A percentile compares a stretch with the other conserved stretches of the same genome.
These are phyloP conservation scores for Cheilosia impressa DNA, from an alignment of 2,888 invertebrate species.

Conservation along the genomic window DNA sequence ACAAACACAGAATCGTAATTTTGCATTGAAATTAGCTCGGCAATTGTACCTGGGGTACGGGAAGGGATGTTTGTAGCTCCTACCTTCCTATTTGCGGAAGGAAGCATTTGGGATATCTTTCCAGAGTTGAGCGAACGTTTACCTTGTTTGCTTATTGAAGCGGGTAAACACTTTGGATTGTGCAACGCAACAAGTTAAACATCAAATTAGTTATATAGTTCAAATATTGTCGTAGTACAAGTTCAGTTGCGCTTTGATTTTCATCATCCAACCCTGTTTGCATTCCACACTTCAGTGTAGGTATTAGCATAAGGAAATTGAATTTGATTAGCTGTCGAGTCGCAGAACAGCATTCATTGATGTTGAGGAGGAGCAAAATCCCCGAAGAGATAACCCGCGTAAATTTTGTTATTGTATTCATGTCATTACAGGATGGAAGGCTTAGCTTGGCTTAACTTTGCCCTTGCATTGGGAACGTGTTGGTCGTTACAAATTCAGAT, in stretches of 20 bases:
- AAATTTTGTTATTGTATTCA: too few relatives aligned
- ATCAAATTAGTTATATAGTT: constrained; percentile 46
- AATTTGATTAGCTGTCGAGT: constrained; percentile 43
- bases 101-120: constrained; percentile 14
- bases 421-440: too few relatives aligned
- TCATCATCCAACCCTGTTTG: constrained; percentile 20
- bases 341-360: neutral
- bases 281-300: constrained; percentile 17
- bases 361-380: too few relatives aligned
- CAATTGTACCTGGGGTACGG: neutral
- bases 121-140: constrained; percentile 22
- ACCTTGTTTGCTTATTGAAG: constrained; percentile 25
- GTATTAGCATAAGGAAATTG: constrained; percentile 43
- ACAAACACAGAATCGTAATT: constrained; percentile 5
- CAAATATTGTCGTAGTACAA: constrained; percentile 49
- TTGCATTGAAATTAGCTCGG: constrained; percentile 30
- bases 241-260: constrained; percentile 45
- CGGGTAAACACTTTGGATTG: constrained; percentile 39
- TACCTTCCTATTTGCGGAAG: constrained; percentile 17
- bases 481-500: too few relatives aligned
- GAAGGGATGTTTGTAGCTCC: constrained; percentile 2
- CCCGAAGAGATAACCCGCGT: too few relatives aligned
- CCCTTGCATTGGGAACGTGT: too few relatives aligned
- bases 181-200: constrained; percentile 56
- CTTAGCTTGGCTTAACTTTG: too few relatives aligned